Base-by-base conservation (phyloP, 2,888 invertebrate genomes). In the Lissocephala sabroskyi region DNA sequence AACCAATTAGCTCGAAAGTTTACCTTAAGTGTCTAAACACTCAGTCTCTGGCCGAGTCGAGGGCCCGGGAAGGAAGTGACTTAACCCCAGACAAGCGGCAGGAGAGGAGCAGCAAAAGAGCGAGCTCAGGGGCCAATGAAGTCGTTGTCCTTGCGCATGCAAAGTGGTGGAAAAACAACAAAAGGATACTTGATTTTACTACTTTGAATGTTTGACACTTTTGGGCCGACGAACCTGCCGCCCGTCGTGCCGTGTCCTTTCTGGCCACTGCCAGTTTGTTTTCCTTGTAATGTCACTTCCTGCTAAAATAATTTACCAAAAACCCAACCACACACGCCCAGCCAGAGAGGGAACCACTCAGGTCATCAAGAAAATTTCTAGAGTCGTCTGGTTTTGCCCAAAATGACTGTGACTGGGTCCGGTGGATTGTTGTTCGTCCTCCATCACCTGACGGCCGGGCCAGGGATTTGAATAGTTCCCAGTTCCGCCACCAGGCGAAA, bases 181-280 rank as follows among this genome's bases (percentile, higher is more conserved):
- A 79, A 81, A 74, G 79, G 76, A 79, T 79, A 81, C 79, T 81
- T 81, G 81, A 81, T 82, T 82, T 81, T 78, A 81, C 81, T 82
- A 80, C 78, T 81, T 82, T 78, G 75, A 82, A 81, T 82, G 81
- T 79, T 81, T 81, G 81, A 81, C 81, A 81, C 81, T 81, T 81
- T 80, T 70, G 67, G 74, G 79, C 71, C 23, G 7, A n/a, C n/a
- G 23, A 7, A 5, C 23, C 23, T 5, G 23, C 4, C 33, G n/a
- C 11, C 33, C 5, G 33, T 33, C 10, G 5, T 13, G 33, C 5
- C 33, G 5, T 13, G 5, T 33, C 33, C 33, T 5, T 33, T 13
- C 14, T 19, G 41, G 44, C 49, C 41, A 32, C 26, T 10, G 29
- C 67, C 78, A 74, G 65, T 73, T 78, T 79, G 76, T 75, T 78